Percentiles rank a stretch among this genome's conserved stretches.
Evolutionary conservation across 2,113 vertebrate species (phyloP).

Genomic region (Chelonoidis abingdonii): DNA sequence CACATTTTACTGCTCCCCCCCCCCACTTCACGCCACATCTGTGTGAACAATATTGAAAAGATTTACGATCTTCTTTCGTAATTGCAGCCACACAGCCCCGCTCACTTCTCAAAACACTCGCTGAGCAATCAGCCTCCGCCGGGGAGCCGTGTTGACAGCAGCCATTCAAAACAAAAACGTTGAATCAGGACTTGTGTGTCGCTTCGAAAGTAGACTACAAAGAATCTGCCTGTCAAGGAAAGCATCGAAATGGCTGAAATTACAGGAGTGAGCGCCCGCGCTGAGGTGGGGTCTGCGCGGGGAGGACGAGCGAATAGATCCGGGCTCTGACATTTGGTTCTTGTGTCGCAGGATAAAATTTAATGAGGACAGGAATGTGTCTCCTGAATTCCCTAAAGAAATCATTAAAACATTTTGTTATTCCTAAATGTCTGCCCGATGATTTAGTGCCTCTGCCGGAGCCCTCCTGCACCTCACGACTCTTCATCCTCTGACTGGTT

Average conservation of each 20-base stretch:
- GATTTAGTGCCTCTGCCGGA: constrained; percentile 80
- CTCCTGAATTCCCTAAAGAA: constrained; percentile 83
- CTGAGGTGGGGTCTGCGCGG: not conserved
- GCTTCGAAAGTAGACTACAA: constrained; percentile 60
- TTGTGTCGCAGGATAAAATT: constrained; percentile 76
- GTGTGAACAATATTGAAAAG: constrained; percentile 88
- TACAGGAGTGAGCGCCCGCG: not conserved
- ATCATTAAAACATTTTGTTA: constrained; percentile 85
- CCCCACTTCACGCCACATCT: constrained; percentile 84
- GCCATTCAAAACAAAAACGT: constrained; percentile 82
- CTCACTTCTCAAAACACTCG: constrained; percentile 88
- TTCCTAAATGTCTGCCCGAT: constrained; percentile 83
- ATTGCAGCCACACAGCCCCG: constrained; percentile 86
- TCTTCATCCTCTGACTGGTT: not conserved
- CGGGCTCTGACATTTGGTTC: constrained; percentile 77
- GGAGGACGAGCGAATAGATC: constrained; percentile 14
- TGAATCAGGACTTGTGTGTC: constrained; percentile 79
- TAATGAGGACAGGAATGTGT: constrained; percentile 82
- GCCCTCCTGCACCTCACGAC: constrained; percentile 57
- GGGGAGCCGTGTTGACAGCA: constrained; percentile 85
- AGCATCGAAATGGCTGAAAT: not conserved
- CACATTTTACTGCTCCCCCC: constrained; percentile 80
- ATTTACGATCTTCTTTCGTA: constrained; percentile 88
- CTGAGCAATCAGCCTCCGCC: constrained; percentile 85
- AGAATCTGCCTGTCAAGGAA: constrained; percentile 74